Conservation (phyloP, 2,888 invertebrate species). For the Catonia carolina region DNA sequence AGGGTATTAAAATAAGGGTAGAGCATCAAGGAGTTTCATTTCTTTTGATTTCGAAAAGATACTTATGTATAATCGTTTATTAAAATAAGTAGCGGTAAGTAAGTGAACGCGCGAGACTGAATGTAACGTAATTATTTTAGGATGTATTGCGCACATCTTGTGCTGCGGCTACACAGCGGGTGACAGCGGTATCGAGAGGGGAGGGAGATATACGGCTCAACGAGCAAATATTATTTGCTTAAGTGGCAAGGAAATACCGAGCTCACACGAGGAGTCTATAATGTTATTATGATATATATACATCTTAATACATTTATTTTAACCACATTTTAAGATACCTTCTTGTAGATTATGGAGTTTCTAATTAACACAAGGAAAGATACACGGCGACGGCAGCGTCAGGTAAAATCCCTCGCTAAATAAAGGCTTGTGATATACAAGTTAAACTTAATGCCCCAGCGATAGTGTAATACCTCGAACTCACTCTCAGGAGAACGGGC, state of each 20-base stretch:
- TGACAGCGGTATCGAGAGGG: constrained; percentile 4
- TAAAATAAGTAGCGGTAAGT: no score
- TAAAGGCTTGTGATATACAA: constrained; percentile 9
- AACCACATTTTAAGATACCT: constrained; percentile 22
- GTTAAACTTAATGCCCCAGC: constrained; percentile 14
- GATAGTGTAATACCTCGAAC: constrained; percentile 10
- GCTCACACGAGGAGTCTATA: constrained; percentile 1
- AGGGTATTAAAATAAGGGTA: no score
- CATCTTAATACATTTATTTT: constrained; percentile 22
- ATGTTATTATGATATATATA: constrained; percentile 9
- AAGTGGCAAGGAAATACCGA: constrained; percentile 7
- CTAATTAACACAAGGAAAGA: constrained; percentile 19
- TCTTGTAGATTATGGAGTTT: constrained; percentile 23
- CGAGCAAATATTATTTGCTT: constrained; percentile 12
- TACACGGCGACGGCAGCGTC: constrained; percentile 2
- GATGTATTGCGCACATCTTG: neutral
- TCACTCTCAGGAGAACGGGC: neutral
- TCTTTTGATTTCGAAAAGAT: no score
- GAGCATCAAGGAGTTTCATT: no score
- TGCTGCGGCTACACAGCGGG: constrained; percentile 3
- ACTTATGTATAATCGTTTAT: no score
- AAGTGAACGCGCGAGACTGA: no score
- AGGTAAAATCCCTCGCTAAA: constrained; percentile 11
- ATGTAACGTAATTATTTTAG: no score
- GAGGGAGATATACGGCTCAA: constrained; percentile 13